A percentile compares a stretch with the other conserved stretches of the same genome.
Conservation (phyloP, 2,888 invertebrate species). For the Globia sparganii region DNA sequence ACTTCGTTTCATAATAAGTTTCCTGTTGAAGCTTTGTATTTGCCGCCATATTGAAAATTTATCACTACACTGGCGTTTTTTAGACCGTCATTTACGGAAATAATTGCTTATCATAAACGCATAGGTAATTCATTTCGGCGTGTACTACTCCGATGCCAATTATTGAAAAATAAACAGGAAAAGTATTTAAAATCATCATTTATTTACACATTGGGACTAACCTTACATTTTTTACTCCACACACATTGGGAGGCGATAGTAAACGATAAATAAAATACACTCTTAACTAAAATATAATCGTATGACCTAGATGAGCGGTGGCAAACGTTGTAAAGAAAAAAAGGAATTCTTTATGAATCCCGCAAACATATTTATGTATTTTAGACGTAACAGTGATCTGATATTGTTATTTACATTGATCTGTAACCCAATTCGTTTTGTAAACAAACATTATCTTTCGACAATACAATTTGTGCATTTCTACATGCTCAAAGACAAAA, state of each 20-base stretch:
- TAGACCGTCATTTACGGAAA: background rate
- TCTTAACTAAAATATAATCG: slow-evolving; percentile 65
- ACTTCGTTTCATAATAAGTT: background rate
- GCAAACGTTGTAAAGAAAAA: slow-evolving; percentile 47
- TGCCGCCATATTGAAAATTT: slow-evolving; percentile 55
- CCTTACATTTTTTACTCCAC: slow-evolving; percentile 72
- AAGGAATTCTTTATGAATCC: slow-evolving; percentile 29
- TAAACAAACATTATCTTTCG: slow-evolving; percentile 33
- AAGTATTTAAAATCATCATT: slow-evolving; percentile 74
- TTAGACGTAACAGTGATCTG: slow-evolving; percentile 42
- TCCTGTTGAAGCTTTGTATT: slow-evolving; percentile 2
- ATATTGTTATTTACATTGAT: slow-evolving; percentile 47
- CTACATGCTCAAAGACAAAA: slow-evolving; percentile 4
- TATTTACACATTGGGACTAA: slow-evolving; percentile 80
- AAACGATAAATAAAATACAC: slow-evolving; percentile 66
- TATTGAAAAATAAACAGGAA: slow-evolving; percentile 64
- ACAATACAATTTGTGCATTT: slow-evolving; percentile 9
- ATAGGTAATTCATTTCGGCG: background rate
- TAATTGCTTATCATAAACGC: background rate
- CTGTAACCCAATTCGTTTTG: slow-evolving; percentile 29
- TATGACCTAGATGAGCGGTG: slow-evolving; percentile 67
- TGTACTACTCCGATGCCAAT: slow-evolving; percentile 18
- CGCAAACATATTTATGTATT: slow-evolving; percentile 47
- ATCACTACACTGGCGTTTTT: slow-evolving; percentile 15
- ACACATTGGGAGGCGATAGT: slow-evolving; percentile 59